Conservation (phyloP, 2,113 vertebrate species). For the Tautogolabrus adspersus region DNA sequence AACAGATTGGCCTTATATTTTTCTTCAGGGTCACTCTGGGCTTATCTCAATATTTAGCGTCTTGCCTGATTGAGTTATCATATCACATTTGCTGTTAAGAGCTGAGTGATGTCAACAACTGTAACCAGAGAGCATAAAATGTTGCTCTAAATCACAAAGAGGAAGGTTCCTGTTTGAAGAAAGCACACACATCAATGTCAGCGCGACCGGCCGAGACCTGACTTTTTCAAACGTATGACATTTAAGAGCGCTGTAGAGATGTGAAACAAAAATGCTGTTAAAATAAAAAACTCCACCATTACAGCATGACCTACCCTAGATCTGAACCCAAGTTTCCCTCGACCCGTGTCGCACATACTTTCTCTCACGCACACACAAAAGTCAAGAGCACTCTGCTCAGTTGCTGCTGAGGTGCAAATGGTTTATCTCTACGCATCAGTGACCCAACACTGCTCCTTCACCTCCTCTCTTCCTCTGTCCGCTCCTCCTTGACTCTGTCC, state of each 20-base stretch:
- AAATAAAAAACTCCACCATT: conserved; percentile 43
- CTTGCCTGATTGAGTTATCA: conserved; percentile 98
- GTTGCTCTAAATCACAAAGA: conserved; percentile 92
- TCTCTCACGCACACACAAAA: conserved; percentile 21
- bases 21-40: conserved; percentile 76
- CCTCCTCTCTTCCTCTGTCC: conserved; percentile 73
- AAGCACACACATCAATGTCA: conserved; percentile 71
- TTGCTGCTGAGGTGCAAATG: conserved; percentile 79
- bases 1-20: conserved; percentile 91
- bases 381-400: conserved; percentile 69
- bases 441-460: conserved; percentile 69
- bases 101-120: conserved; percentile 86
- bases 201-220: conserved; percentile 45
- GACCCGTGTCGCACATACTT: conserved; percentile 37
- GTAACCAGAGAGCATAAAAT: conserved; percentile 93
- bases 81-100: conserved; percentile 92
- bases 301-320: conserved; percentile 61
- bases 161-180: conserved; percentile 70
- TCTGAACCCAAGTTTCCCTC: conserved; percentile 56
- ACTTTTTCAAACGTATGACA: conserved; percentile 74
- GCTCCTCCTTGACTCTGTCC: conserved; percentile 73
- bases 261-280: conserved; percentile 67
- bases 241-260: conserved; percentile 66
- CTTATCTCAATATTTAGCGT: conserved; percentile 88
- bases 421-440: conserved; percentile 73